These are phyloP conservation scores for Zhengitettix transpicula DNA, from an alignment of 2,888 invertebrate species.

Conservation along the genomic window DNA sequence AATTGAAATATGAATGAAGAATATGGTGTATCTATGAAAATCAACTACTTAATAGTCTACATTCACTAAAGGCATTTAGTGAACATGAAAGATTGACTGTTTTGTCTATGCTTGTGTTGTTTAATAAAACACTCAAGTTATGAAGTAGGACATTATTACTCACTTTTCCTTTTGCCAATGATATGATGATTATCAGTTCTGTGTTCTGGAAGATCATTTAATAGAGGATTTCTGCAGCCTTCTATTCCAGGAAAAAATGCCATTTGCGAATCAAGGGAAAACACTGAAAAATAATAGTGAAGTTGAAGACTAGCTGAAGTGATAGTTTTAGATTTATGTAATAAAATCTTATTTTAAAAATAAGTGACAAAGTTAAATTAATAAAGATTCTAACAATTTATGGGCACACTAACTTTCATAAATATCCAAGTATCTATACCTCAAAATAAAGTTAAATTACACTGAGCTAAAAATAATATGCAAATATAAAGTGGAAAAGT, in stretches of 20 bases:
- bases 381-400: background rate
- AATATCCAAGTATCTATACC: background rate
- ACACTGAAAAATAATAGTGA: conserved; percentile 40
- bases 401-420: background rate
- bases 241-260: conserved; percentile 64
- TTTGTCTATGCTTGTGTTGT: too few species aligned
- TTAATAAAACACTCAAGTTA: too few species aligned
- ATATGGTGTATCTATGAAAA: background rate
- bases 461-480: too few species aligned
- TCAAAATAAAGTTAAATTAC: too few species aligned
- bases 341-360: background rate
- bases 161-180: conserved; percentile 65
- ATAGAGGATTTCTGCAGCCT: conserved; percentile 52
- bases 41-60: background rate
- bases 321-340: background rate
- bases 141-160: conserved; percentile 20
- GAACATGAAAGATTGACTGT: too few species aligned
- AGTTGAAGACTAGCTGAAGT: background rate
- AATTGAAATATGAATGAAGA: too few species aligned
- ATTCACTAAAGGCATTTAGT: background rate
- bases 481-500: too few species aligned
- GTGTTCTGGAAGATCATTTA: conserved; percentile 33
- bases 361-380: conserved; percentile 13
- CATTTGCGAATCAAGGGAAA: conserved; percentile 54
- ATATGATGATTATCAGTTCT: conserved; percentile 19